Evolutionary conservation across 2,888 invertebrate species (phyloP), one percentile per base, ranked within the genome.

Genomic region (Parasteatoda lunata): DNA sequence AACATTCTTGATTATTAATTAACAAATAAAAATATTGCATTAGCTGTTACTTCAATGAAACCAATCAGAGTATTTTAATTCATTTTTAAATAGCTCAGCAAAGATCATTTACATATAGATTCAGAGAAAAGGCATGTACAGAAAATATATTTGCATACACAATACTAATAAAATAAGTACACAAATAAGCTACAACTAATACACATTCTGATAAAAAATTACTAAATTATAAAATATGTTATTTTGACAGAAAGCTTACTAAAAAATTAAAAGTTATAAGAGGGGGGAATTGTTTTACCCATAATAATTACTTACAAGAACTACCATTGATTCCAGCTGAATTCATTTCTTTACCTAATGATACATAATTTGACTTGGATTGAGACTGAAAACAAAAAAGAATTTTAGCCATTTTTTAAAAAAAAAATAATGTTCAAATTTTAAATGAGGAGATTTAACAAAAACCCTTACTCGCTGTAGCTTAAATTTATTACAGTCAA

Each of bases 401-500:
- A 65, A 71, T 64, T 48, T 59, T 45, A 51, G 7, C n/a, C n/a
- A 5, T 5, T 30, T 30, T 30, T 30, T 30, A 1, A 30, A 30
- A 30, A 30, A 30, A 30, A 30, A 30, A 30, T 30, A 30, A 30
- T 30, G 30, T 30, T 30, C 30, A 30, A 30, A 30, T 30, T 30
- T 30, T 30, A 30, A 30, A 30, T 30, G 30, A 30, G 30, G 2
- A 30, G 30, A 30, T n/a, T n/a, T 7, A 30, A 52, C 9, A 49
- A 30, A 30, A 68, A 45, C 15, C 6, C 76, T 70, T 84, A 88
- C 88, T 77, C 80, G 76, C 84, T 83, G 84, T 8, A 83, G 76
- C 59, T 84, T 88, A 70, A 94, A 94, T 91, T 96, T 95, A 90
- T 94, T 95, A 92, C 97, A 97, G 91, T 96, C 96, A 78, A 94